phyloP scores from a whole-genome alignment of 2,797 vertebrate genomes.

The Oceanodroma leucorhoa region DNA sequence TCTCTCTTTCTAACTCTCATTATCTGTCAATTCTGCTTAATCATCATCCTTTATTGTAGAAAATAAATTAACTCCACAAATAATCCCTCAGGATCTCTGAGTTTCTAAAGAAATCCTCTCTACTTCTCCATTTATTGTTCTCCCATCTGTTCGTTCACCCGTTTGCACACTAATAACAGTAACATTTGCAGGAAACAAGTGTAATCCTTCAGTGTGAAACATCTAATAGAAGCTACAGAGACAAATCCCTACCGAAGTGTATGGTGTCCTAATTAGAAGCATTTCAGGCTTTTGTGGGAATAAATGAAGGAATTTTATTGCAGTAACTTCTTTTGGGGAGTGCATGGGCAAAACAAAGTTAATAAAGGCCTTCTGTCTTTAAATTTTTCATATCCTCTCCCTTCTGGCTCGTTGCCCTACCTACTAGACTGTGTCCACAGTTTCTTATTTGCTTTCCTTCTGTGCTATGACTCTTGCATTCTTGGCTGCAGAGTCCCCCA shows the following conservation, averaged over 20 bases:
- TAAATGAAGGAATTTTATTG: not conserved
- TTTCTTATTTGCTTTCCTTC: not conserved
- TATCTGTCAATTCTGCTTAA: conserved; percentile 3
- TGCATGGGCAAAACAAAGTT: not conserved
- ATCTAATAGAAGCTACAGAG: not conserved
- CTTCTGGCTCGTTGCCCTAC: not conserved
- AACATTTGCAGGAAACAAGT: conserved; percentile 1
- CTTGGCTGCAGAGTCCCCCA: not conserved
- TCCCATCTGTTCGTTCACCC: not conserved
- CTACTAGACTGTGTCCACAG: not conserved
- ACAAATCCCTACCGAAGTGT: not conserved
- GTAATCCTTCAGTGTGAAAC: not conserved
- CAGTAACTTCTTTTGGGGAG: not conserved
- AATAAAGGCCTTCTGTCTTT: not conserved
- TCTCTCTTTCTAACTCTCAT: not conserved
- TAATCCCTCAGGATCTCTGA: not conserved
- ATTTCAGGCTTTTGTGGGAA: not conserved
- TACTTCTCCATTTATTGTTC: not conserved
- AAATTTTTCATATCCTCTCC: not conserved
- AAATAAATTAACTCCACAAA: conserved; percentile 38
- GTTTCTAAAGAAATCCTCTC: not conserved
- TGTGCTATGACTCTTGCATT: not conserved
- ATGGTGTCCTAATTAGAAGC: not conserved
- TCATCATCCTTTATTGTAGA: conserved; percentile 8
- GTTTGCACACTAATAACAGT: not conserved